Conservation (phyloP, 2,888 invertebrate genomes). For the Cryptophagus acutangulus region DNA sequence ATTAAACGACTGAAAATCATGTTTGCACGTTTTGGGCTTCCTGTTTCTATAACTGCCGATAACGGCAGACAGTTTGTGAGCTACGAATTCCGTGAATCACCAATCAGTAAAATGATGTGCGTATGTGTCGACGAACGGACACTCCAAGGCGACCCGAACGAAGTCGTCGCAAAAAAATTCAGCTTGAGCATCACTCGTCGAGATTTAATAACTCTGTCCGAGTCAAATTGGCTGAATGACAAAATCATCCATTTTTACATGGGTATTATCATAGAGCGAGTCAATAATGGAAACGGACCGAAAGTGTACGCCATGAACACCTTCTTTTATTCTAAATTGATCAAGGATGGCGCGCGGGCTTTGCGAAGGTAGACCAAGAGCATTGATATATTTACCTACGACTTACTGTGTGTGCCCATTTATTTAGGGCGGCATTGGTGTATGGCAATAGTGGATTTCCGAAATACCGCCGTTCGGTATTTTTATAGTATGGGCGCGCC, state of each 20-base stretch:
- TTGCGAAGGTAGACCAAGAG: constrained; percentile 89
- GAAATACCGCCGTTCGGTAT: constrained; percentile 53
- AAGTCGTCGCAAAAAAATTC: constrained; percentile 61
- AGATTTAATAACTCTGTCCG: constrained; percentile 77
- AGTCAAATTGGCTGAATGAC: constrained; percentile 93
- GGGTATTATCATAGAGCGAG: constrained; percentile 81
- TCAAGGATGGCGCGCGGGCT: constrained; percentile 71
- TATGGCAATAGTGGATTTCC: constrained; percentile 79
- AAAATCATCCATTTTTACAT: constrained; percentile 96
- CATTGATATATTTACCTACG: constrained; percentile 80
- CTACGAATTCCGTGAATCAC: too few relatives aligned
- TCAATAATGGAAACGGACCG: constrained; percentile 60
- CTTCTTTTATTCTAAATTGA: constrained; percentile 87
- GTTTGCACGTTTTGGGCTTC: too few relatives aligned
- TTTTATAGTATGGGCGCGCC: constrained; percentile 86
- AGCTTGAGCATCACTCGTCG: constrained; percentile 63
- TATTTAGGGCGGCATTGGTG: constrained; percentile 97
- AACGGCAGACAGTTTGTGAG: too few relatives aligned
- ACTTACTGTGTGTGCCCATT: constrained; percentile 84
- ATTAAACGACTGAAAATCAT: too few relatives aligned
- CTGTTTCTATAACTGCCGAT: too few relatives aligned
- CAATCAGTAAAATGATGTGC: too few relatives aligned
- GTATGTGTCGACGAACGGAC: too few relatives aligned
- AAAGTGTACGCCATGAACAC: constrained; percentile 88
- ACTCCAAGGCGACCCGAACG: constrained; percentile 58